Evolutionary conservation across 2,888 invertebrate genomes (phyloP).

Genomic region (Malthinus flaveolus): DNA sequence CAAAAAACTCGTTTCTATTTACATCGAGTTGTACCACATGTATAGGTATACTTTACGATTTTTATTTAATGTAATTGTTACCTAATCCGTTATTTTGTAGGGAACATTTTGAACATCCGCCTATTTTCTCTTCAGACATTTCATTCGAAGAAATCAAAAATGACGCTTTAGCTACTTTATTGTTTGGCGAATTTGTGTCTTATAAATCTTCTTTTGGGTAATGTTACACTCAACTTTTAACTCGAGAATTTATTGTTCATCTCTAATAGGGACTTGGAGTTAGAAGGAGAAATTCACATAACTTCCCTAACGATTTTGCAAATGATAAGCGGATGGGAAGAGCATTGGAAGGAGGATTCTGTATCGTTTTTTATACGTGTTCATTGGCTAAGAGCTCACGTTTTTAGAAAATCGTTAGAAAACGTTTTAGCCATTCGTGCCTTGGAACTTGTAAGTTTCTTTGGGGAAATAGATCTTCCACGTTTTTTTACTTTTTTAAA

Average conservation of each 20-base stretch:
- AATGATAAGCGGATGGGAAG: slow-evolving; percentile 54
- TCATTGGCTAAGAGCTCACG: slow-evolving; percentile 61
- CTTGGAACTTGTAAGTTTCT: slow-evolving; percentile 52
- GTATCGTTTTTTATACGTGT: slow-evolving; percentile 56
- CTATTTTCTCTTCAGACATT: slow-evolving; percentile 51
- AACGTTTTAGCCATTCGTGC: slow-evolving; percentile 58
- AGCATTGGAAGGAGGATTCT: slow-evolving; percentile 55
- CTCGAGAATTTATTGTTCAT: not conserved
- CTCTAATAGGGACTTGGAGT: slow-evolving; percentile 1
- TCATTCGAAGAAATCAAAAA: slow-evolving; percentile 52
- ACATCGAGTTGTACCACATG: slow-evolving; percentile 63
- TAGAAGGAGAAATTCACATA: slow-evolving; percentile 46
- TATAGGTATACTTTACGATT: slow-evolving; percentile 38
- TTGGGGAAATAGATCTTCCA: slow-evolving; percentile 8
- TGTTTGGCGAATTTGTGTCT: slow-evolving; percentile 55
- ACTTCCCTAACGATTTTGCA: slow-evolving; percentile 56
- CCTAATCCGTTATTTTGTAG: slow-evolving; percentile 40
- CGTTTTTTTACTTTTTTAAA: slow-evolving; percentile 38
- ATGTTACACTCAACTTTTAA: not conserved
- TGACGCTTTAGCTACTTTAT: slow-evolving; percentile 58
- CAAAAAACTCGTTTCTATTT: slow-evolving; percentile 60
- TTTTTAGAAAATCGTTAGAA: slow-evolving; percentile 58
- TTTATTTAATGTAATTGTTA: not conserved
- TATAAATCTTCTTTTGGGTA: slow-evolving; percentile 11
- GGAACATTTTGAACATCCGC: slow-evolving; percentile 59